Percentiles rank a stretch among this genome's conserved stretches.
Evolutionary conservation across 2,113 vertebrate species (phyloP).

Genomic region (Ciconia stormi): DNA sequence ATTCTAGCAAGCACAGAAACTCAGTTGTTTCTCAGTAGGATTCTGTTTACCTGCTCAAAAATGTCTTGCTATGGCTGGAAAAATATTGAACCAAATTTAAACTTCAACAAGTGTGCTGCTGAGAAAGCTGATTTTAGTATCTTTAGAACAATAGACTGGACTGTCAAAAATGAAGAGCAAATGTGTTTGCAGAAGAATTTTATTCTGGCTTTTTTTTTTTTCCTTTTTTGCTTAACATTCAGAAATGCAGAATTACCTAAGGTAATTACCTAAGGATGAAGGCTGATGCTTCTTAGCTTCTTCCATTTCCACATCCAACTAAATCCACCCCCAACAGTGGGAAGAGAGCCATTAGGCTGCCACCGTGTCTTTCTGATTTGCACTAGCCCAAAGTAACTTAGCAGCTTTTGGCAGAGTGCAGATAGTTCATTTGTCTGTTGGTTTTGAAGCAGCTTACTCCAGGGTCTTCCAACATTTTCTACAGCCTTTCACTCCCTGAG

Average conservation of each 20-base stretch:
- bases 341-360: neutral
- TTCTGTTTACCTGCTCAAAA: slow-evolving; percentile 6
- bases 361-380: neutral
- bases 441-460: neutral
- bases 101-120: neutral
- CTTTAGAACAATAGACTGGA: neutral
- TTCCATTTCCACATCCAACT: neutral
- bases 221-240: neutral
- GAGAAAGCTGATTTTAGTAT: neutral
- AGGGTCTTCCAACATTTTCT: neutral
- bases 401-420: neutral
- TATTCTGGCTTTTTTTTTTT: neutral
- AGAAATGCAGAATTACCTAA: neutral
- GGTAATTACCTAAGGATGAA: neutral
- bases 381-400: neutral
- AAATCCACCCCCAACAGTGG: neutral
- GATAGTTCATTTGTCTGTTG: neutral
- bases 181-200: neutral
- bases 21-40: neutral
- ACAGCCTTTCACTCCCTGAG: neutral
- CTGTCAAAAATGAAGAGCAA: neutral
- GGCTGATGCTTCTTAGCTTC: neutral
- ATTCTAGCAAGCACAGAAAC: neutral
- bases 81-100: slow-evolving; percentile 3
- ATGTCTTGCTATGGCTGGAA: neutral